These are phyloP conservation scores for Neria commutata DNA, from an alignment of 2,888 invertebrate genomes.

Conservation along the genomic window DNA sequence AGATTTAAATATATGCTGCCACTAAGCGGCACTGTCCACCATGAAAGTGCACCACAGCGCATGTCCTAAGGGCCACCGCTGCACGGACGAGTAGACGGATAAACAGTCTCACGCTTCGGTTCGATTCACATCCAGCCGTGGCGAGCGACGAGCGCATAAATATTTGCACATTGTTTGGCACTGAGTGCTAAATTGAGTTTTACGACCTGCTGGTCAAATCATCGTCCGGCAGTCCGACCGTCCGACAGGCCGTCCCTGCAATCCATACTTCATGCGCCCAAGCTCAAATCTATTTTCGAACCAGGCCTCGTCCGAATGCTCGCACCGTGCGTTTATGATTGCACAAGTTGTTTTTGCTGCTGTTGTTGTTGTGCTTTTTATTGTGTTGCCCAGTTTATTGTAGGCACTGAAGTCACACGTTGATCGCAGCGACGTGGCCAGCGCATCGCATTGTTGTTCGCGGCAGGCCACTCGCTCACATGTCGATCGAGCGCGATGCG, in stretches of 20 bases:
- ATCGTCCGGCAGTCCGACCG: too few species aligned
- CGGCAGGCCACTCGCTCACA: too few species aligned
- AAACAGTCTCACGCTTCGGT: neutral
- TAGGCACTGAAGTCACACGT: neutral
- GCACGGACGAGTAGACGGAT: neutral
- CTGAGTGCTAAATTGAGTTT: neutral
- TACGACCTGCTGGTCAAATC: neutral
- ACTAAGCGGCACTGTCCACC: too few species aligned
- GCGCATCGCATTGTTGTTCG: neutral
- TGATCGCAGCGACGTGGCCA: neutral
- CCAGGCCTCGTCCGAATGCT: neutral
- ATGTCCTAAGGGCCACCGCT: too few species aligned
- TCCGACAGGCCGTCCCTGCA: too few species aligned
- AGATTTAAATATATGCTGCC: too few species aligned
- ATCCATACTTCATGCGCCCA: too few species aligned
- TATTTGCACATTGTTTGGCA: neutral
- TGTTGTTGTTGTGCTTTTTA: neutral
- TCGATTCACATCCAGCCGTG: too few species aligned
- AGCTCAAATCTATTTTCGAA: constrained; percentile 2
- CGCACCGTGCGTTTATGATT: neutral
- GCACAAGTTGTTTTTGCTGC: too few species aligned
- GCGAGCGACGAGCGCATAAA: neutral
- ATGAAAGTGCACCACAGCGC: too few species aligned
- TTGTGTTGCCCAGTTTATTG: neutral
- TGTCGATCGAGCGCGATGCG: too few species aligned